Conservation (phyloP, 2,797 vertebrate genomes). For the Hapalemur alaotrensis region DNA sequence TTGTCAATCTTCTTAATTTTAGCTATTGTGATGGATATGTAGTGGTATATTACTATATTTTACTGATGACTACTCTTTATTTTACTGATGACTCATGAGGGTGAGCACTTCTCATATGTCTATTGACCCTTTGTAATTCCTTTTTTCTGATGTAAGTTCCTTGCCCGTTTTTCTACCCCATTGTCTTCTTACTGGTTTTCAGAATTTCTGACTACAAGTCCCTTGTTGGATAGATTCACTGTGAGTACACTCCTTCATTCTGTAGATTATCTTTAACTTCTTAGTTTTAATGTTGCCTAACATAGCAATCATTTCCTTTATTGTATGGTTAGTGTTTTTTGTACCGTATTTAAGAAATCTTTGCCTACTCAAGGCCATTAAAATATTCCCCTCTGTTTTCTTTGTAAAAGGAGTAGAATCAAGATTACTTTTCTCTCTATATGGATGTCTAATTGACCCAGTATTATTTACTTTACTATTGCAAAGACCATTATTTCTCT, state of each 20-base stretch:
- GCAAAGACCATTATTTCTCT: background rate
- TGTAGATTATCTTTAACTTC: background rate
- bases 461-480: background rate
- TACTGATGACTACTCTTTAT: background rate
- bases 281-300: background rate
- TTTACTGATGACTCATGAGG: background rate
- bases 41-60: background rate
- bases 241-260: background rate
- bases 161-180: background rate
- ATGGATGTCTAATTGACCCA: background rate
- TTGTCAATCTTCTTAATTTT: background rate
- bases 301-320: background rate
- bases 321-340: background rate
- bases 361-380: background rate
- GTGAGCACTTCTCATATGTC: background rate
- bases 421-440: background rate
- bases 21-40: background rate
- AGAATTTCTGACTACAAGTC: background rate
- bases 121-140: background rate
- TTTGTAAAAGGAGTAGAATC: background rate
- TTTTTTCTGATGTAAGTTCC: background rate
- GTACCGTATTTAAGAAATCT: background rate
- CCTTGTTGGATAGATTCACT: background rate
- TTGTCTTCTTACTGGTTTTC: background rate
- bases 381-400: background rate